phyloP scores from a whole-genome alignment of 1,140 invertebrate genomes.

The Zaprionus ornatus region DNA sequence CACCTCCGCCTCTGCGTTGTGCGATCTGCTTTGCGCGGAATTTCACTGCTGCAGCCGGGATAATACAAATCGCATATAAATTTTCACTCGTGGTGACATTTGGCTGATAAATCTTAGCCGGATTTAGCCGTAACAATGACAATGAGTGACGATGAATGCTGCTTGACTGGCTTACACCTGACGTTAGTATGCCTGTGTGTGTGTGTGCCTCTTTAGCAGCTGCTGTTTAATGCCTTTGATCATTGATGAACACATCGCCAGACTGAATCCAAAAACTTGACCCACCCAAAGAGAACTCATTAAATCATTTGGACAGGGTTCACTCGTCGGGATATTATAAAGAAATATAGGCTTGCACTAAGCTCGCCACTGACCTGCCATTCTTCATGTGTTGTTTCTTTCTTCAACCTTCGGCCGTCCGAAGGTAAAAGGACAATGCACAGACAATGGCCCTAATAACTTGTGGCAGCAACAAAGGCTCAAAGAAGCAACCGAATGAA shows the following conservation, averaged over 20 bases:
- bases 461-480: slow-evolving; percentile 43
- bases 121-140: slow-evolving; percentile 66
- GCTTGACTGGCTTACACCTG: slow-evolving; percentile 30
- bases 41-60: slow-evolving; percentile 31
- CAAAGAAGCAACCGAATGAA: slow-evolving; percentile 53
- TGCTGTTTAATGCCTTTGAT: slow-evolving; percentile 69
- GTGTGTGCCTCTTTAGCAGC: slow-evolving; percentile 38
- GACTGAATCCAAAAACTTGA: slow-evolving; percentile 32
- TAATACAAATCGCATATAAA: slow-evolving; percentile 65
- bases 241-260: slow-evolving; percentile 46
- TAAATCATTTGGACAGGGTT: slow-evolving; percentile 63
- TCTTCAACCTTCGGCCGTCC: slow-evolving; percentile 7
- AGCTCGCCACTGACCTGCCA: slow-evolving; percentile 29
- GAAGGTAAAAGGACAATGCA: slow-evolving; percentile 65
- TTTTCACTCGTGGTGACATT: slow-evolving; percentile 69
- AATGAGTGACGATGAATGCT: slow-evolving; percentile 25
- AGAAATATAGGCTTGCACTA: slow-evolving; percentile 63
- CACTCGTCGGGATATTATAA: slow-evolving; percentile 4
- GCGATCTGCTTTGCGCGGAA: slow-evolving; percentile 61
- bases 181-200: background rate
- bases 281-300: slow-evolving; percentile 66
- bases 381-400: background rate
- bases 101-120: slow-evolving; percentile 76
- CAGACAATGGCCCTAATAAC: slow-evolving; percentile 59
- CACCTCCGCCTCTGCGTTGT: slow-evolving; percentile 3